Percentiles rank a stretch among this genome's conserved stretches.
These are phyloP conservation scores for Palaemon carinicauda DNA, from an alignment of 1,140 invertebrate genomes.

Conservation along the genomic window DNA sequence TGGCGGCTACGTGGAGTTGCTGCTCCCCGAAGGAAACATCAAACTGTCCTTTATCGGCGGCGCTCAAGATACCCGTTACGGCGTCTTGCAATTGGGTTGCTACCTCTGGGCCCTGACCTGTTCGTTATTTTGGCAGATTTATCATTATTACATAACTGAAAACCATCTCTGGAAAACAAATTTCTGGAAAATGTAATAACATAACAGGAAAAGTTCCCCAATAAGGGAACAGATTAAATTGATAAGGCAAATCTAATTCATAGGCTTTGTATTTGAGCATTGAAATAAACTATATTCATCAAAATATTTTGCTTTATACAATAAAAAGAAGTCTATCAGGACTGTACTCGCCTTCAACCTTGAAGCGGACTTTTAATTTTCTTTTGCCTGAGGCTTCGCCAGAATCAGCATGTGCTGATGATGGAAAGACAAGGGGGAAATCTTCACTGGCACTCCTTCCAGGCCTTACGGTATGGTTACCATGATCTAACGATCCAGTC, in stretches of 20 bases:
- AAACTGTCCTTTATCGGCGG: constrained; percentile 63
- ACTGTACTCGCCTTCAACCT: constrained; percentile 11
- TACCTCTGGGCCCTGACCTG: constrained; percentile 58
- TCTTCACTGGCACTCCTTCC: no score
- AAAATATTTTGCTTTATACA: background rate
- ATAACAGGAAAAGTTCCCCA: no score
- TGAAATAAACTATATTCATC: no score
- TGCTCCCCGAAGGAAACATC: constrained; percentile 63
- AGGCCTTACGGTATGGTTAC: no score
- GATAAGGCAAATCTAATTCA: no score
- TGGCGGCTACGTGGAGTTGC: constrained; percentile 62
- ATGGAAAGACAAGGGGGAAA: no score
- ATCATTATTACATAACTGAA: background rate
- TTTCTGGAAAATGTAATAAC: no score
- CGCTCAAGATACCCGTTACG: constrained; percentile 57
- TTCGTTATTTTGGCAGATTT: background rate
- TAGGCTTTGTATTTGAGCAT: no score
- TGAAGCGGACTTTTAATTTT: constrained; percentile 40
- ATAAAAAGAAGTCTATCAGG: background rate
- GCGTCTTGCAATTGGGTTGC: constrained; percentile 57
- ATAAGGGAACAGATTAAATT: background rate
- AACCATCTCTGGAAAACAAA: no score
- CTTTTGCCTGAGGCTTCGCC: background rate
- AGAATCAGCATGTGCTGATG: no score
- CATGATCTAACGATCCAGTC: no score